A percentile compares a stretch with the other conserved stretches of the same genome.
Evolutionary conservation across 2,797 vertebrate genomes (phyloP).

Genomic region (Kryptolebias ocellatus): DNA sequence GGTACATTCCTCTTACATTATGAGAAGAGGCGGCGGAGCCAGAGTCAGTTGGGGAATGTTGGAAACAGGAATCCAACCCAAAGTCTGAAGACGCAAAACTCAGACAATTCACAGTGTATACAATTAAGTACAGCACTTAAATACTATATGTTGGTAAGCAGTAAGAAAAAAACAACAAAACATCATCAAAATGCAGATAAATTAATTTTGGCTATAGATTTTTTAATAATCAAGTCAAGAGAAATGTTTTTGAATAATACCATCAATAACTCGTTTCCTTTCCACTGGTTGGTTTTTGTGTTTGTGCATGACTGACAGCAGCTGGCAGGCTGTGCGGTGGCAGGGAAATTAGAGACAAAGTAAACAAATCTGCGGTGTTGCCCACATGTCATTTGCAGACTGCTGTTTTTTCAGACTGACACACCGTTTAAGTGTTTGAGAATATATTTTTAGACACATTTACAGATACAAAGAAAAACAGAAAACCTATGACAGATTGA

Average conservation of each 20-base stretch:
- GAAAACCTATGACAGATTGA: background rate
- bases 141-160: too few relatives aligned
- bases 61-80: conserved; percentile 25
- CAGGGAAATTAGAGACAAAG: conserved; percentile 11
- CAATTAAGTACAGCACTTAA: too few relatives aligned
- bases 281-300: background rate
- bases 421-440: background rate
- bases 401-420: conserved; percentile 2
- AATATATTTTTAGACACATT: background rate
- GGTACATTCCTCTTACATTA: conserved; percentile 43
- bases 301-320: conserved; percentile 24
- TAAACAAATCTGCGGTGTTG: conserved; percentile 10
- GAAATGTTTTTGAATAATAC: background rate
- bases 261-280: background rate
- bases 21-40: conserved; percentile 31
- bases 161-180: too few relatives aligned
- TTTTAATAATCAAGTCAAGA: background rate
- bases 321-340: conserved; percentile 6
- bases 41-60: conserved; percentile 24
- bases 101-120: background rate
- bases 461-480: background rate
- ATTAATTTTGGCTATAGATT: too few relatives aligned
- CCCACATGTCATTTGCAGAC: conserved; percentile 8
- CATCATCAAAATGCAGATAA: too few relatives aligned
- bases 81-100: background rate